These are phyloP conservation scores for Erebia epiphron DNA, from an alignment of 2,888 invertebrate species.

Conservation along the genomic window DNA sequence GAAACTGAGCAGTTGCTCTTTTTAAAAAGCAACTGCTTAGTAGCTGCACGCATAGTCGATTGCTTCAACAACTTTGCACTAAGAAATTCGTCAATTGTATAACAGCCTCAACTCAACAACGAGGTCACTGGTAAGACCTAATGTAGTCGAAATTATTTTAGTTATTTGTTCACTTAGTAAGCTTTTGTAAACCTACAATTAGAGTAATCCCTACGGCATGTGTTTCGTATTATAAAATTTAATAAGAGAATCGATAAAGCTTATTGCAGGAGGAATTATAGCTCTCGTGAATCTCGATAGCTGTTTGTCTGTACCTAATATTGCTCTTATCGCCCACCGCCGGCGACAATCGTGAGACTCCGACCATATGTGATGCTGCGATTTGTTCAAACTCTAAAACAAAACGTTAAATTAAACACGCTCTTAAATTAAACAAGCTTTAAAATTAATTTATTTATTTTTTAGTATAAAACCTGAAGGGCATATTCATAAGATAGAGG, in stretches of 20 bases:
- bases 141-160: no score
- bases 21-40: no score
- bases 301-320: conserved; percentile 67
- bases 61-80: no score
- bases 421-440: not conserved
- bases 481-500: no score
- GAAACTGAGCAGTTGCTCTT: no score
- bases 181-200: not conserved
- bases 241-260: conserved; percentile 78
- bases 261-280: conserved; percentile 76
- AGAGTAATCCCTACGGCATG: not conserved
- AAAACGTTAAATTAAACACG: conserved; percentile 1
- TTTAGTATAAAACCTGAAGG: not conserved
- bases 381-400: conserved; percentile 42
- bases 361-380: conserved; percentile 59
- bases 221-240: conserved; percentile 59
- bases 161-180: not conserved
- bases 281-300: conserved; percentile 81
- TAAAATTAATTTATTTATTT: not conserved
- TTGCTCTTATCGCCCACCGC: conserved; percentile 62
- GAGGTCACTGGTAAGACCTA: no score
- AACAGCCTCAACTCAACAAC: no score
- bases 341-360: conserved; percentile 76
- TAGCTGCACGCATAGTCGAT: no score
- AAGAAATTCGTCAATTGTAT: no score